These are phyloP conservation scores for Arrhopalites spinosus DNA, from an alignment of 2,888 invertebrate genomes.

Conservation along the genomic window DNA sequence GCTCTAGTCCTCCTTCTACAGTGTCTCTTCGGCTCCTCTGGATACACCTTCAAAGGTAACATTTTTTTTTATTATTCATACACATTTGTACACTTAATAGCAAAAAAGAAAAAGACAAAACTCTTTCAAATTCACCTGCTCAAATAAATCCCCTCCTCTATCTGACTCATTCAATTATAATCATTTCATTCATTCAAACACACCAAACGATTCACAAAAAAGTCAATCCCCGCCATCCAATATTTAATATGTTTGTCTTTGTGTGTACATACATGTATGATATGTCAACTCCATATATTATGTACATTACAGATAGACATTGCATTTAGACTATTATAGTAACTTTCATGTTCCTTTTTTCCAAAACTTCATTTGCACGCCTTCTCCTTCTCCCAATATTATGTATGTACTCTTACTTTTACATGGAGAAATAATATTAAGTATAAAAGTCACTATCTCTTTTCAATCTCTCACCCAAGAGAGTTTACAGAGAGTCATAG, in stretches of 20 bases:
- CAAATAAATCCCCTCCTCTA: neutral
- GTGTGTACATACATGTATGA: neutral
- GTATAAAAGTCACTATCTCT: conserved; percentile 29
- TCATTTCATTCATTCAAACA: conserved; percentile 8
- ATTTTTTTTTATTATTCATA: no score
- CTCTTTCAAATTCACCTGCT: neutral
- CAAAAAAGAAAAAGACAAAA: neutral
- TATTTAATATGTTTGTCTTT: neutral
- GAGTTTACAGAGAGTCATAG: neutral
- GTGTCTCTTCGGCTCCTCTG: conserved; percentile 57
- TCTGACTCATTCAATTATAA: conserved; percentile 26
- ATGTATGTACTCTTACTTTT: no score
- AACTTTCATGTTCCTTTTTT: neutral
- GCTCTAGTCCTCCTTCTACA: conserved; percentile 57
- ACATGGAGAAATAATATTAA: neutral
- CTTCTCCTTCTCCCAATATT: no score
- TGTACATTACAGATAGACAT: no score
- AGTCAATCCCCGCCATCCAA: neutral
- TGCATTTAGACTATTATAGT: neutral
- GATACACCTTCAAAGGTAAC: conserved; percentile 57
- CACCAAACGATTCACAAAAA: neutral
- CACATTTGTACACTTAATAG: neutral
- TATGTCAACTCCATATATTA: no score
- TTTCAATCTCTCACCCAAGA: conserved; percentile 15
- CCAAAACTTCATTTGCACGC: no score